These are phyloP conservation scores for Propithecus deckenii DNA, from an alignment of 2,797 vertebrate genomes.

Conservation along the genomic window DNA sequence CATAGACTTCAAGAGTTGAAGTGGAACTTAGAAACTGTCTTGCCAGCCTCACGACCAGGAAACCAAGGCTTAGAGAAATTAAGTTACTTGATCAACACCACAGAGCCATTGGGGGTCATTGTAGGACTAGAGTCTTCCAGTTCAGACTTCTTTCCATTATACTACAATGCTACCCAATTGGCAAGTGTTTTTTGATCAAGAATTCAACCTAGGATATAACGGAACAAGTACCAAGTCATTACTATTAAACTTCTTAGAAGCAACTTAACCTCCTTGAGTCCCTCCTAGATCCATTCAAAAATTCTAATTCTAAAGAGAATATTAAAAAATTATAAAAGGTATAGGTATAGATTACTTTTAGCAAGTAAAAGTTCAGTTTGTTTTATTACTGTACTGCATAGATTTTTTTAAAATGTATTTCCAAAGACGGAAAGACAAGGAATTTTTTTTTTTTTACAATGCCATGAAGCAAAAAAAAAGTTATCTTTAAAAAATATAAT, in stretches of 20 bases:
- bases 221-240: neutral
- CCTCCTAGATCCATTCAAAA: neutral
- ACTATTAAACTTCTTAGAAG: neutral
- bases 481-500: neutral
- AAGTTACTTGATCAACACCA: neutral
- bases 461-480: neutral
- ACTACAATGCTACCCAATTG: neutral
- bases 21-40: constrained; percentile 9
- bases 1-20: neutral
- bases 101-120: neutral
- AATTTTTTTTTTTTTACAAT: neutral
- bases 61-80: neutral
- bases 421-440: neutral
- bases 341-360: neutral
- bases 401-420: constrained; percentile 20
- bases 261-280: neutral
- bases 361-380: neutral
- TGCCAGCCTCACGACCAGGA: neutral
- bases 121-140: neutral
- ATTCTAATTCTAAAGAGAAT: neutral
- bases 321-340: neutral
- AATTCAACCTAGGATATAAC: neutral
- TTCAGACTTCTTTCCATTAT: neutral
- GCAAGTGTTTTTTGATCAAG: neutral
- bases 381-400: neutral